These are phyloP conservation scores for Murina feae DNA, from an alignment of 2,113 vertebrate genomes.

Conservation along the genomic window DNA sequence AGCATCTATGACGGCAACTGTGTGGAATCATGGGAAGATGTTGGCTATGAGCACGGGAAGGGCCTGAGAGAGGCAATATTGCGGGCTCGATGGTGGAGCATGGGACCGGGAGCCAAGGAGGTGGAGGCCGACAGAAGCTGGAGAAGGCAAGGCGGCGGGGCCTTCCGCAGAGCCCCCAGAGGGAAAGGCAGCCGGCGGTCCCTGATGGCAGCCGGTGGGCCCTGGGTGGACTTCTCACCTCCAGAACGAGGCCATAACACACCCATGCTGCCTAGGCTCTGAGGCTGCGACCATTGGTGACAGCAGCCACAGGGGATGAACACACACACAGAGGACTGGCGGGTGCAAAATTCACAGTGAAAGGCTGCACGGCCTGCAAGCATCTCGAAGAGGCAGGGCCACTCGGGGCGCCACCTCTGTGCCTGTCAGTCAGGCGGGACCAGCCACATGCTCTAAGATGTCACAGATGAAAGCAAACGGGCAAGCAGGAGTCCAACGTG, in stretches of 20 bases:
- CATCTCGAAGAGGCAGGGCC: neutral
- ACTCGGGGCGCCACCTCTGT: no score
- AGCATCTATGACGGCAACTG: neutral
- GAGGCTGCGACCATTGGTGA: neutral
- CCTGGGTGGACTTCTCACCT: neutral
- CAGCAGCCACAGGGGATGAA: neutral
- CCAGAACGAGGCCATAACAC: neutral
- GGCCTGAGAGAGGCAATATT: neutral
- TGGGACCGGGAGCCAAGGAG: neutral
- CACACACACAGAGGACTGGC: neutral
- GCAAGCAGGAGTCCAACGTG: neutral
- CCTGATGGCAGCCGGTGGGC: neutral
- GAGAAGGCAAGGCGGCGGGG: neutral
- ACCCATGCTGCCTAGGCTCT: neutral
- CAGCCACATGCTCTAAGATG: no score
- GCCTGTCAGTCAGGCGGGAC: neutral
- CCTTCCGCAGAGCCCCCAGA: neutral
- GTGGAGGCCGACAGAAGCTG: fast-evolving
- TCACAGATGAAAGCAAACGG: neutral
- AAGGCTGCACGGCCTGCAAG: neutral
- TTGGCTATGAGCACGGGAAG: fast-evolving
- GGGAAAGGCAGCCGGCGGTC: neutral
- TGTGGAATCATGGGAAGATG: neutral
- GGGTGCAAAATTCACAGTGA: neutral
- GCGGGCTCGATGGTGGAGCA: neutral